Conservation (phyloP, 2,113 vertebrate species). For the Psilopogon haemacephalus region DNA sequence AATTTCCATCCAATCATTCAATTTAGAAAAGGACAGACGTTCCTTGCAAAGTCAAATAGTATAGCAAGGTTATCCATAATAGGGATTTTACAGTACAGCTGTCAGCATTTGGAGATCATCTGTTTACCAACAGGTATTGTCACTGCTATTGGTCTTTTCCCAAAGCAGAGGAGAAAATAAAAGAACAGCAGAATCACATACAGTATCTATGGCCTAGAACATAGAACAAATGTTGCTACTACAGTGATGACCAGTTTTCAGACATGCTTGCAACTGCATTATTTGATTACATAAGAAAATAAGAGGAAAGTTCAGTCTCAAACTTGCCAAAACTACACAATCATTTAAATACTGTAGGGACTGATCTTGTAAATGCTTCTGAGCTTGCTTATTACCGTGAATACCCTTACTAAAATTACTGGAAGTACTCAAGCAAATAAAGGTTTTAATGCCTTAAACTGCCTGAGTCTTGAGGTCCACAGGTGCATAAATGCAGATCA, state of each 20-base stretch:
- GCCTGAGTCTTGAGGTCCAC: slow-evolving; percentile 23
- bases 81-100: background rate
- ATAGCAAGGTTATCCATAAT: background rate
- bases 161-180: background rate
- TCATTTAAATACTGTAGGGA: background rate
- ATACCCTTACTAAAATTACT: slow-evolving; percentile 23
- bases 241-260: background rate
- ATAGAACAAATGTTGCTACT: background rate
- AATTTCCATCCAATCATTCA: slow-evolving; percentile 16
- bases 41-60: slow-evolving; percentile 20
- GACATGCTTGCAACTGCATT: background rate
- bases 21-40: background rate
- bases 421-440: slow-evolving; percentile 13
- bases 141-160: background rate
- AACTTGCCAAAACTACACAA: background rate
- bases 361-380: background rate
- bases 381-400: background rate
- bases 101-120: background rate
- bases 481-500: slow-evolving; percentile 44
- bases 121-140: background rate
- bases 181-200: background rate
- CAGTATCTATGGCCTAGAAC: background rate
- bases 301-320: background rate
- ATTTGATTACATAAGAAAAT: background rate
- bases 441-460: slow-evolving; percentile 29